Base-by-base conservation (phyloP, 2,113 vertebrate genomes). In the Ancistrus triradiatus region DNA sequence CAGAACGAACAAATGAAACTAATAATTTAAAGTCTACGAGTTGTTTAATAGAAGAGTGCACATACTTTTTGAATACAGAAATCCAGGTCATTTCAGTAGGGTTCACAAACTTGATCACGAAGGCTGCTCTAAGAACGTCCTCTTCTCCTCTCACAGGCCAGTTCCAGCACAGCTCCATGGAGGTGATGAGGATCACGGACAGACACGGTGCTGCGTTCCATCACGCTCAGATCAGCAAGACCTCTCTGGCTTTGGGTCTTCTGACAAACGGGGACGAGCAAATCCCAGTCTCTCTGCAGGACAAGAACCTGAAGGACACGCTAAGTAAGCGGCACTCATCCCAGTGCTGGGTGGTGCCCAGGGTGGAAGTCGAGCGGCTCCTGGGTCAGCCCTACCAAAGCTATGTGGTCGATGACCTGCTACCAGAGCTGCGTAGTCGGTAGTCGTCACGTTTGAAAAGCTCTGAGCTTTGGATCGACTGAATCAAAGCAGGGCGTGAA, bases 311-410 rank as follows among this genome's bases (percentile, higher is more conserved):
- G 53, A 91, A 89, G 72, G 85, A 90, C 58, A 83, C 86, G 0
- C 10, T 78, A 44, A 73, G 47, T 11, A 85, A 78, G 40, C 81
- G 75, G 3, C 87, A 88, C 51, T 8, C 21, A 17, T 69, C 78
- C 49, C 81, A 73, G 18, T 92, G 91, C 70, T 92, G 90, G 88
- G 81, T 90, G 69, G 85, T 91, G 62, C 86, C 86, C 17, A 80
- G 78, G 68, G 67, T 74, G 6, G 82, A 88, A 19, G 68, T 92
- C 7, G 74, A 84, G 60, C 69, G 48, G 37, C 82, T 93, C 1
- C 78, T 92, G 69, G 87, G 86, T 2, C 79, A 80, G 2, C 70
- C 84, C 0, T 92, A 91, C 43, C 48, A 80, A 21, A 77, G 81
- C 68, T 92, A 88, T 19, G 77, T 92, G 15, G 85, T 85, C 68